Conservation (phyloP, 2,797 vertebrate genomes). For the Enteromius viviparus region DNA sequence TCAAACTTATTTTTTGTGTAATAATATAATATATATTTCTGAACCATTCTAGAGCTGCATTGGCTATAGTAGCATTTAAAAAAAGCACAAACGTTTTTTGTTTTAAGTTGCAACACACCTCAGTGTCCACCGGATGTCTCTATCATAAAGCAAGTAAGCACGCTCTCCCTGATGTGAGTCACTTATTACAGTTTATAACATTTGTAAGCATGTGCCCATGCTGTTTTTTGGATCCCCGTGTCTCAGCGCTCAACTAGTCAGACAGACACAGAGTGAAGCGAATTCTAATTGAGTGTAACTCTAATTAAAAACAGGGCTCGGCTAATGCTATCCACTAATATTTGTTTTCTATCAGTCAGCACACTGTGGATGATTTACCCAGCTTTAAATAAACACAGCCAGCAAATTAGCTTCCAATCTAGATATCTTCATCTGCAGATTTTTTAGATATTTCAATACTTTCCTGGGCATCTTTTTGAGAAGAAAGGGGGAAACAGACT, state of each 20-base stretch:
- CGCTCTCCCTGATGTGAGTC: neutral
- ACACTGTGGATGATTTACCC: slow-evolving; percentile 39
- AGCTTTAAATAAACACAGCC: slow-evolving; percentile 50
- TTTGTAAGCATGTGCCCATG: neutral
- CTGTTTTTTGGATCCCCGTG: slow-evolving; percentile 7
- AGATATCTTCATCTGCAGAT: slow-evolving; percentile 42
- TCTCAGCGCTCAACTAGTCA: slow-evolving; percentile 28
- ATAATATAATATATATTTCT: neutral
- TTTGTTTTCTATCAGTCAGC: slow-evolving; percentile 53
- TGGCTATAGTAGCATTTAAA: neutral
- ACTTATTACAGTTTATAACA: neutral
- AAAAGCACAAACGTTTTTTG: neutral
- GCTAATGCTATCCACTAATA: slow-evolving; percentile 55
- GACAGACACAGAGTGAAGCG: slow-evolving; percentile 27
- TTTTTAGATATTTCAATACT: neutral
- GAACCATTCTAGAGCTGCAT: neutral
- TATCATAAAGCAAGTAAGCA: slow-evolving; percentile 64
- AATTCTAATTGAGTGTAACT: slow-evolving; percentile 46
- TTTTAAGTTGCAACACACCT: slow-evolving; percentile 59
- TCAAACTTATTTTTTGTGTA: neutral
- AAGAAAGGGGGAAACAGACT: neutral
- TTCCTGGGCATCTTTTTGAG: neutral
- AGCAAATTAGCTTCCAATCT: slow-evolving; percentile 38
- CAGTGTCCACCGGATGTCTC: slow-evolving; percentile 70
- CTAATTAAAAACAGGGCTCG: slow-evolving; percentile 37